These are phyloP conservation scores for Seriola aureovittata DNA, from an alignment of 2,113 vertebrate species.

Conservation along the genomic window DNA sequence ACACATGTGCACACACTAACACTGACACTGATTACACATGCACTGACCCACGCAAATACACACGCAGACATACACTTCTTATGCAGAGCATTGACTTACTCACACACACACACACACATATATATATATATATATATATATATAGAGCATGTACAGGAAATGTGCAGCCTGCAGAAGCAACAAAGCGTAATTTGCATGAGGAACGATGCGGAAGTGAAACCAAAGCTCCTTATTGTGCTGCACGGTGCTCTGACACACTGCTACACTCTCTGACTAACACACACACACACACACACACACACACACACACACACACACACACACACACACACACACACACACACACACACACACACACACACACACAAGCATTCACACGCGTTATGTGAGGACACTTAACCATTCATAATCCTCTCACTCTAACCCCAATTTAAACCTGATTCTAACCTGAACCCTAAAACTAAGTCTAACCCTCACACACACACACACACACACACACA, in stretches of 20 bases:
- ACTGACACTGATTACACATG: neutral
- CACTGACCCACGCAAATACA: neutral
- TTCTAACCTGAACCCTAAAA: no score
- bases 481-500: neutral
- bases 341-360: constrained; percentile 19
- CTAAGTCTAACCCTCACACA: no score
- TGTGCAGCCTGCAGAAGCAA: constrained; percentile 69
- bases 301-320: neutral
- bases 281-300: neutral
- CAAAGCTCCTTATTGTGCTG: constrained; percentile 39
- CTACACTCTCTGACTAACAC: neutral
- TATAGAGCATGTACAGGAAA: constrained; percentile 59
- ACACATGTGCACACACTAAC: neutral
- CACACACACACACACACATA: neutral
- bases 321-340: constrained; percentile 9
- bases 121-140: constrained; percentile 4
- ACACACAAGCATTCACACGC: neutral
- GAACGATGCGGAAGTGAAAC: constrained; percentile 70
- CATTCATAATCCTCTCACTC: no score
- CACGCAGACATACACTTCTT: neutral
- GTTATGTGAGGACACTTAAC: no score
- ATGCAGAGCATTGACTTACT: neutral
- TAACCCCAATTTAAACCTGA: no score
- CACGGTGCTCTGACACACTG: constrained; percentile 17
- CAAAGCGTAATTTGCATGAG: constrained; percentile 68